A percentile compares a stretch with the other conserved stretches of the same genome.
Evolutionary conservation across 2,888 invertebrate species (phyloP).

Genomic region (Orthosia cruda): DNA sequence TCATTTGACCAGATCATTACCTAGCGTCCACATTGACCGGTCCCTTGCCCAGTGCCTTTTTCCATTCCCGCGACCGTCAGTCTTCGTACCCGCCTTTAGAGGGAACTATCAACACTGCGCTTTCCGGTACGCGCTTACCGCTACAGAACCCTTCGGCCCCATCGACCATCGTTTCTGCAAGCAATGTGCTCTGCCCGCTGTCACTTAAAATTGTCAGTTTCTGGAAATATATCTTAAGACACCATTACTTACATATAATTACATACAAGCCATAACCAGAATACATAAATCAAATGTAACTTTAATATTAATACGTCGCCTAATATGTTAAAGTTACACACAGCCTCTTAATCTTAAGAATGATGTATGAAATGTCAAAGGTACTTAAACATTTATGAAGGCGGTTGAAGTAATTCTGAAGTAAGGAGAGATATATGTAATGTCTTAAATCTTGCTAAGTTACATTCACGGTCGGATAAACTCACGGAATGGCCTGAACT

Average conservation of each 20-base stretch:
- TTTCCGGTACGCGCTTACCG: not conserved
- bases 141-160: not conserved
- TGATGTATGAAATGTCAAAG: conserved; percentile 63
- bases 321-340: conserved; percentile 41
- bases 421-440: conserved; percentile 49
- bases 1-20: too few species aligned
- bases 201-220: not conserved
- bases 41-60: too few species aligned
- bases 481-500: conserved; percentile 33
- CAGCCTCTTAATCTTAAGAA: conserved; percentile 47
- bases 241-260: conserved; percentile 31
- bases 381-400: conserved; percentile 55
- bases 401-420: conserved; percentile 53
- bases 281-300: conserved; percentile 55
- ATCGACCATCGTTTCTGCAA: not conserved
- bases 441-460: conserved; percentile 51
- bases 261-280: conserved; percentile 33
- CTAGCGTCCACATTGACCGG: too few species aligned
- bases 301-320: conserved; percentile 57
- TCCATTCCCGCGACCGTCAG: too few species aligned
- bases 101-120: too few species aligned
- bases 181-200: not conserved
- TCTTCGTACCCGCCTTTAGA: too few species aligned
- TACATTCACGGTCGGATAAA: conserved; percentile 45
- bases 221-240: not conserved